A percentile compares a stretch with the other conserved stretches of the same genome.
phyloP scores from a whole-genome alignment of 1,140 invertebrate species.

The Saxidomus purpurata region DNA sequence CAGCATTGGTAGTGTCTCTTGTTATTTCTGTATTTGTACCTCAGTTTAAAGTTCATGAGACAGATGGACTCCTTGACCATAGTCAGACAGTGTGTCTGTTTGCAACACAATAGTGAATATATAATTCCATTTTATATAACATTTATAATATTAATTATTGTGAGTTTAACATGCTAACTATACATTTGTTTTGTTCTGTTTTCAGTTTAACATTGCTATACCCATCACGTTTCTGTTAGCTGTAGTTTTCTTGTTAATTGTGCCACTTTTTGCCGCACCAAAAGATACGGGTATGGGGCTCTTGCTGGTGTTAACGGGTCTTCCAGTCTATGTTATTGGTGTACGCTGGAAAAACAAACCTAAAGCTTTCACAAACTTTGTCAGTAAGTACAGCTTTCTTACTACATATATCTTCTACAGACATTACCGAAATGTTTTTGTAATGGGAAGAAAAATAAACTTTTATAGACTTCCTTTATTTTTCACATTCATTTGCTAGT shows the following conservation, averaged over 20 bases:
- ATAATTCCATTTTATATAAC: too few relatives aligned
- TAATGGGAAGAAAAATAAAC: not conserved
- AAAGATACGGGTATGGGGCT: constrained; percentile 95
- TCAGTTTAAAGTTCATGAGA: too few relatives aligned
- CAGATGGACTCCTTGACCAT: too few relatives aligned
- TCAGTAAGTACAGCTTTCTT: constrained; percentile 91
- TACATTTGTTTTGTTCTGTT: constrained; percentile 43
- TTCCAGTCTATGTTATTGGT: constrained; percentile 88
- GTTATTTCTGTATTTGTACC: too few relatives aligned
- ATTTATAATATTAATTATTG: too few relatives aligned
- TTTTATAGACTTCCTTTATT: not conserved
- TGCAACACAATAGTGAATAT: too few relatives aligned
- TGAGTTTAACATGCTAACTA: too few relatives aligned
- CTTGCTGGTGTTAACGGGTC: constrained; percentile 88
- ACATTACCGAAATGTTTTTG: not conserved
- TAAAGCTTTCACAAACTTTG: constrained; percentile 88
- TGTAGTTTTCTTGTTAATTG: constrained; percentile 96
- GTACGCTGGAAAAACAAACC: constrained; percentile 90
- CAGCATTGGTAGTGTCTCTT: too few relatives aligned
- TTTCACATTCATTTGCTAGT: too few relatives aligned
- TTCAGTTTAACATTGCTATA: constrained; percentile 91
- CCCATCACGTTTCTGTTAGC: constrained; percentile 96
- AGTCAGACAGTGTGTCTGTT: too few relatives aligned
- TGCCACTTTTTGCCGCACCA: constrained; percentile 97
- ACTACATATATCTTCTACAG: too few relatives aligned